phyloP scores from a whole-genome alignment of 2,888 invertebrate species.

The Parnassius orleans region DNA sequence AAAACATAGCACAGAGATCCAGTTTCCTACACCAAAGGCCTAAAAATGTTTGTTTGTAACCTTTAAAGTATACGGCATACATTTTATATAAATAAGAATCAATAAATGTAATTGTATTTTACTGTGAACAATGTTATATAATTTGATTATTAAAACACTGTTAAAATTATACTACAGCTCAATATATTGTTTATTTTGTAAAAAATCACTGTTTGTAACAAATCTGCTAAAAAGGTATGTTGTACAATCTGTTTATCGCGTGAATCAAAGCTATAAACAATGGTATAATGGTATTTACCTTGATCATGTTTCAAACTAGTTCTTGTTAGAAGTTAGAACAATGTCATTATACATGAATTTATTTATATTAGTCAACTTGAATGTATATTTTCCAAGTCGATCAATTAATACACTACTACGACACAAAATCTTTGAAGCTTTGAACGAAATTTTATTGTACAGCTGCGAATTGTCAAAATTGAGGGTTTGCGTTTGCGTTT shows the following conservation, averaged over 20 bases:
- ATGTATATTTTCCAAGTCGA: conserved; percentile 30
- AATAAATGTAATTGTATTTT: too few relatives aligned
- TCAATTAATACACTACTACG: conserved; percentile 40
- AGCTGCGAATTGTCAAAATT: conserved; percentile 74
- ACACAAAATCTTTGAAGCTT: conserved; percentile 44
- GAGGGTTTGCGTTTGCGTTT: conserved; percentile 21
- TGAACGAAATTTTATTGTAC: conserved; percentile 57
- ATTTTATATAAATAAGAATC: too few relatives aligned
- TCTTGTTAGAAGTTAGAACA: conserved; percentile 6
- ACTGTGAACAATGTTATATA: too few relatives aligned
- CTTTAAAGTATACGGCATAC: not conserved
- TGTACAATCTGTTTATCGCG: conserved; percentile 31
- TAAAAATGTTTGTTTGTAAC: not conserved
- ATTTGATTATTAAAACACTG: not conserved
- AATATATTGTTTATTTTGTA: conserved; percentile 6
- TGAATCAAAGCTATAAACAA: conserved; percentile 27
- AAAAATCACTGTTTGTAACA: conserved; percentile 11
- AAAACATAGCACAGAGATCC: too few relatives aligned
- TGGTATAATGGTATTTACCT: conserved; percentile 47
- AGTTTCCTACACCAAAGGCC: too few relatives aligned
- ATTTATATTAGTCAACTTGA: conserved; percentile 13
- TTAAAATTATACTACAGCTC: not conserved
- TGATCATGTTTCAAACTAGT: conserved; percentile 47
- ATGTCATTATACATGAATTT: conserved; percentile 3
- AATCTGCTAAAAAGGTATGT: conserved; percentile 16